phyloP scores from a whole-genome alignment of 2,797 vertebrate species.

The Malurus leucopterus region DNA sequence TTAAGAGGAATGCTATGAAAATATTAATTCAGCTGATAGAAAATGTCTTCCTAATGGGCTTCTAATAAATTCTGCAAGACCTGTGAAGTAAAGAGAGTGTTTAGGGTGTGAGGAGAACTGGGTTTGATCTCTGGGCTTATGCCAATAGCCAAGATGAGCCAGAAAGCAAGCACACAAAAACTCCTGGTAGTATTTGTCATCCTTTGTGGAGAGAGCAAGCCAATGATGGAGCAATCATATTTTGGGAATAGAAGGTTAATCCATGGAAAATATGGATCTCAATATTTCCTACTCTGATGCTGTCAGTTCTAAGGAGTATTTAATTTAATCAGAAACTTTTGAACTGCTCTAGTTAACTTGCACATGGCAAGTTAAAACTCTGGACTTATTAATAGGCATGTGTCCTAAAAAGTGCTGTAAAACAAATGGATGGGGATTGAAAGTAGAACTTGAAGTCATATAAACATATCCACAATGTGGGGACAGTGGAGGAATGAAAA shows the following conservation, averaged over 20 bases:
- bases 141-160: neutral
- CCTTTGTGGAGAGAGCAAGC: neutral
- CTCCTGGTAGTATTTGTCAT: neutral
- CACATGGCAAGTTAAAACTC: neutral
- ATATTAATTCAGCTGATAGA: neutral
- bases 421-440: neutral
- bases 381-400: neutral
- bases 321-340: neutral
- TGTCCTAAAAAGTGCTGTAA: neutral
- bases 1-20: neutral
- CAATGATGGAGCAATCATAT: neutral
- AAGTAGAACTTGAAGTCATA: neutral
- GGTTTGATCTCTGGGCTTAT: neutral
- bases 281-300: fast-evolving
- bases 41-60: neutral
- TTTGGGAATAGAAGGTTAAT: neutral
- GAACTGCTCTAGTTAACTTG: neutral
- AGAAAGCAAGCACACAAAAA: neutral
- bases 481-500: fast-evolving
- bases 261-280: neutral
- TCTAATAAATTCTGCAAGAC: neutral
- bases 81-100: neutral
- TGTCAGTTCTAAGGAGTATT: neutral
- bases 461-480: neutral
- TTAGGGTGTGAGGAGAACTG: neutral